These are phyloP conservation scores for Mizuhopecten yessoensis DNA, from an alignment of 1,140 invertebrate species.

Conservation along the genomic window DNA sequence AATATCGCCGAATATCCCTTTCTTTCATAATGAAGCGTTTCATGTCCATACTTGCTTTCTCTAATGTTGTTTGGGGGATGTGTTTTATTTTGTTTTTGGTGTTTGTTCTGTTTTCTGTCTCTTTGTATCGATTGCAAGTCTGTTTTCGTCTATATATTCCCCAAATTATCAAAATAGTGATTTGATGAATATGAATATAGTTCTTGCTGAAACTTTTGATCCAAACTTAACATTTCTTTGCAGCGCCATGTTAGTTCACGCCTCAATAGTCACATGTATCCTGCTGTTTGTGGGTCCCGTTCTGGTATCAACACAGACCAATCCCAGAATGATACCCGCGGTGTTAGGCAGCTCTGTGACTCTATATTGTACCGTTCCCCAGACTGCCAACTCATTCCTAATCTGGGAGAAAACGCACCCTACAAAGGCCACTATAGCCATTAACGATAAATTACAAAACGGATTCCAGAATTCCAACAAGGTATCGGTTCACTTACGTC, in stretches of 20 bases:
- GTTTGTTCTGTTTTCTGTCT: too few relatives aligned
- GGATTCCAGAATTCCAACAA: conserved; percentile 55
- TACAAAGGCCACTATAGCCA: conserved; percentile 54
- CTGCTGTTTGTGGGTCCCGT: not conserved
- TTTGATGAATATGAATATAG: too few relatives aligned
- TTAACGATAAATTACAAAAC: conserved; percentile 57
- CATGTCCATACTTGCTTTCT: too few relatives aligned
- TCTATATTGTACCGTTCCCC: conserved; percentile 49
- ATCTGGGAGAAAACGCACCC: conserved; percentile 59
- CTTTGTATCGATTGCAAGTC: too few relatives aligned
- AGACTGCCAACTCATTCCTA: conserved; percentile 40
- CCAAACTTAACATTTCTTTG: too few relatives aligned
- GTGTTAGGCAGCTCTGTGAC: conserved; percentile 55
- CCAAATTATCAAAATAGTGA: too few relatives aligned
- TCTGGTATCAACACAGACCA: not conserved
- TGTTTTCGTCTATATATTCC: too few relatives aligned
- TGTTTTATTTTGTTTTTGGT: too few relatives aligned
- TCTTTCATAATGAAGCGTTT: too few relatives aligned
- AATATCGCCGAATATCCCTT: too few relatives aligned
- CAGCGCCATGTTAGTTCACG: not conserved
- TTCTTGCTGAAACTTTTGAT: too few relatives aligned
- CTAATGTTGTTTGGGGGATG: too few relatives aligned
- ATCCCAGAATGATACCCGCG: conserved; percentile 44
- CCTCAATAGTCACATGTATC: not conserved
- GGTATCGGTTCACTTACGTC: conserved; percentile 12